A percentile compares a stretch with the other conserved stretches of the same genome.
Conservation (phyloP, 2,113 vertebrate species). For the Psephotus haematonotus region DNA sequence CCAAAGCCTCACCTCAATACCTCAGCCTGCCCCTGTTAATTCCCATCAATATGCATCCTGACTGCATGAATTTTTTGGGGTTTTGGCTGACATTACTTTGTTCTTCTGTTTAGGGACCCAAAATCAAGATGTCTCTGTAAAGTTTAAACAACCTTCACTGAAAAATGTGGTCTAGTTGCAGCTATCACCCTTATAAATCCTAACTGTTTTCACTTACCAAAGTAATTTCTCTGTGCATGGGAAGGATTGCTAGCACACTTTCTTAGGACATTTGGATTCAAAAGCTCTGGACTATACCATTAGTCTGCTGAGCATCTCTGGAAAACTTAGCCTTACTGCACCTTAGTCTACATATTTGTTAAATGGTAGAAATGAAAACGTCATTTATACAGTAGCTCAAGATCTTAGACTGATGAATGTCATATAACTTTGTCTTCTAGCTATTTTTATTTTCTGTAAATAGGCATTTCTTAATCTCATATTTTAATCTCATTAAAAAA, state of each 20-base stretch:
- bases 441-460: not conserved
- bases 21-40: not conserved
- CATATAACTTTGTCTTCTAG: not conserved
- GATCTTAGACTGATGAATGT: not conserved
- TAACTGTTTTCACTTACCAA: not conserved
- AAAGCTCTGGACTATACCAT: not conserved
- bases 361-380: not conserved
- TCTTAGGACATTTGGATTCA: not conserved
- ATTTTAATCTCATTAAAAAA: not conserved
- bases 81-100: not conserved
- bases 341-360: not conserved
- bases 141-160: not conserved
- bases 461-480: not conserved
- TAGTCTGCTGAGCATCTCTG: not conserved
- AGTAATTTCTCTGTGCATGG: not conserved
- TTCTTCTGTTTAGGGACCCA: not conserved
- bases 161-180: not conserved
- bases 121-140: not conserved
- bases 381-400: not conserved
- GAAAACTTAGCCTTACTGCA: not conserved
- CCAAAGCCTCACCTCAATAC: not conserved
- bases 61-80: not conserved
- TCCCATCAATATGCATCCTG: not conserved
- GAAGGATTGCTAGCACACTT: not conserved
- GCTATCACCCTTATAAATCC: not conserved